These are phyloP conservation scores for Melozone crissalis DNA, from an alignment of 2,113 vertebrate genomes.

Conservation along the genomic window DNA sequence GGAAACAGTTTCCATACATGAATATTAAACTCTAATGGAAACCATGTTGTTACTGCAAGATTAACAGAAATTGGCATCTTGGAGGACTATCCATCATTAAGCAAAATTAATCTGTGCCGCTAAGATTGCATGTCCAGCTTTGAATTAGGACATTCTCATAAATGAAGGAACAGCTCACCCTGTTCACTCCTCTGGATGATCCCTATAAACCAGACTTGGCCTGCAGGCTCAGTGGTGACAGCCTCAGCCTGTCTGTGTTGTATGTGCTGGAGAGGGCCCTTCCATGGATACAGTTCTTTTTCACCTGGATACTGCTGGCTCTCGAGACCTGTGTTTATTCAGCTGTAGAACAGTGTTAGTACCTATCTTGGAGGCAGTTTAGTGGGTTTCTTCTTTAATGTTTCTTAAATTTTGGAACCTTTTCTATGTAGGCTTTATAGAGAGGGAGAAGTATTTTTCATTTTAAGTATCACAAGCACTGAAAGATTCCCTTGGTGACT, in stretches of 20 bases:
- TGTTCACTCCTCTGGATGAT: background rate
- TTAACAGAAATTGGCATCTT: background rate
- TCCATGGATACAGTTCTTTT: background rate
- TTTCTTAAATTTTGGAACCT: background rate
- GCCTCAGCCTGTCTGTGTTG: background rate
- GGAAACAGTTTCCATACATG: background rate
- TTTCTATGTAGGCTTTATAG: background rate
- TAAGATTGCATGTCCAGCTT: background rate
- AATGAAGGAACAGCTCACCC: background rate
- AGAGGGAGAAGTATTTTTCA: conserved; percentile 29
- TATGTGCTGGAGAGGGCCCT: background rate
- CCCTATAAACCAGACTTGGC: background rate
- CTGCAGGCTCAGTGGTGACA: background rate
- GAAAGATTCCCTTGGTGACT: conserved; percentile 52
- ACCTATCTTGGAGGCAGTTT: background rate
- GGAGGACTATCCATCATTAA: background rate
- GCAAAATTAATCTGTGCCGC: conserved; percentile 3
- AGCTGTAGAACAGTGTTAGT: conserved; percentile 25
- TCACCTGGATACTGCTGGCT: background rate
- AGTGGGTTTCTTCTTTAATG: background rate
- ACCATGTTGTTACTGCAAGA: background rate
- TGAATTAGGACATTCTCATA: background rate
- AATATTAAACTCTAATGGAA: conserved; percentile 23
- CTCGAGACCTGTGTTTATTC: conserved; percentile 31
- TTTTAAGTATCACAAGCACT: background rate